These are phyloP conservation scores for Liolophura sinensis DNA, from an alignment of 1,140 invertebrate genomes.

Conservation along the genomic window DNA sequence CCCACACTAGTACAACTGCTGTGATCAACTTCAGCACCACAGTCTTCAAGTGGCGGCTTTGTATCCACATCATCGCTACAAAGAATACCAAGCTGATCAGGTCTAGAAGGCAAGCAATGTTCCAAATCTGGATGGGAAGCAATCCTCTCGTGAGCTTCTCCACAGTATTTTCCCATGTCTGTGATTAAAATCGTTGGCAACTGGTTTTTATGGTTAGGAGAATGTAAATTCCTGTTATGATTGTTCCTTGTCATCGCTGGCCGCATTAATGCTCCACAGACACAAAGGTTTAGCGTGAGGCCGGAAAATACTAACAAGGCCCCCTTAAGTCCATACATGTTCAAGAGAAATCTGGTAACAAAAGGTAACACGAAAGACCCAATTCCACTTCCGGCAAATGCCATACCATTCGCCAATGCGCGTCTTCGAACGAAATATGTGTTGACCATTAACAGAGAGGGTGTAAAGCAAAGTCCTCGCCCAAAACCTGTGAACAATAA, in stretches of 20 bases:
- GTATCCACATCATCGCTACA: too few species aligned
- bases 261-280: slow-evolving; percentile 77
- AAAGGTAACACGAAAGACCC: slow-evolving; percentile 74
- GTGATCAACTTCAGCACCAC: too few species aligned
- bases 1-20: too few species aligned
- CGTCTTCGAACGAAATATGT: slow-evolving; percentile 97
- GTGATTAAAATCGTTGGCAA: too few species aligned
- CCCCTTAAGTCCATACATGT: slow-evolving; percentile 69
- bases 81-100: too few species aligned
- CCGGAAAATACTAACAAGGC: slow-evolving; percentile 63
- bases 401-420: slow-evolving; percentile 94
- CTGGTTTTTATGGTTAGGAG: too few species aligned
- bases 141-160: too few species aligned
- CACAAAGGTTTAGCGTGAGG: slow-evolving; percentile 46
- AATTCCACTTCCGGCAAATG: slow-evolving; percentile 92
- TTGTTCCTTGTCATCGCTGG: slow-evolving; percentile 45
- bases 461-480: slow-evolving; percentile 94
- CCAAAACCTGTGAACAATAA: slow-evolving; percentile 74
- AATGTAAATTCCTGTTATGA: too few species aligned
- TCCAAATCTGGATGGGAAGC: too few species aligned
- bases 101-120: too few species aligned
- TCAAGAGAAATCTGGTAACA: slow-evolving; percentile 68
- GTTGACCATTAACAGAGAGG: slow-evolving; percentile 95
- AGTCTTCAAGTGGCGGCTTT: too few species aligned
- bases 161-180: too few species aligned